Evolutionary conservation across 2,797 vertebrate genomes (phyloP), one percentile per base, ranked within the genome.

Genomic region (Chloroceryle inda): DNA sequence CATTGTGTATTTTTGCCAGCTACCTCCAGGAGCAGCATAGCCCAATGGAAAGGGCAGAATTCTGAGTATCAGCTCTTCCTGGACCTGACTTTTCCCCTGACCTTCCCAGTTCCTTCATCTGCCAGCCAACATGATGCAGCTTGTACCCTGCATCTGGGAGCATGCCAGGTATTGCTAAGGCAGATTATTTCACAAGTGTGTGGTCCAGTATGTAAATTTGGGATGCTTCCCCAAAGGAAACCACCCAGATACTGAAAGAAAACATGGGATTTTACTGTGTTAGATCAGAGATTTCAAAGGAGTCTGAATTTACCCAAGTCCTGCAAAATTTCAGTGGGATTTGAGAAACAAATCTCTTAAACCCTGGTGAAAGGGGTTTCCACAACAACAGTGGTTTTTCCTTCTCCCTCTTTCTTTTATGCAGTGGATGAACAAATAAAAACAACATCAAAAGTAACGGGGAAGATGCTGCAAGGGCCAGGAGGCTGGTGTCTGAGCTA

Each of bases 101-200:
- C 11, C 47, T 38, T 1, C 27, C 27, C 5, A 7, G 38, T 64
- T 78, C 38, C 68, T 29, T 3, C 5, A 1, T 23, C 27, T 3
- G 4, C 35, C 19, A n/a, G 26, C 26, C 24, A 8, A 13, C 13
- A 2, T 0, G 9, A 42, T 29, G 40, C 0, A 2, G 23, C 45
- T 42, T 5, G 6, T 9, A 16, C 42, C 38, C 66, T 16, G 33
- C 1, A 1, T 16, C 63, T 52, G 62, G 47, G 63, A 42, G 38
- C 0, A 5, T 1, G 2, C 29, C 22, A 8, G 78, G 42, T 69
- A 44, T 38, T 18, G 2, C 44, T 49, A 5, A 23, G 11, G 2
- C 0, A 2, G 29, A 8, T 77, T 38, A 35, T 58, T 31, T 3
- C 3, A 27, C 13, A 6, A 21, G 11, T 1, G 3, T 1, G 2